Base-by-base conservation (phyloP, 2,113 vertebrate species). In the Sminthopsis crassicaudata region DNA sequence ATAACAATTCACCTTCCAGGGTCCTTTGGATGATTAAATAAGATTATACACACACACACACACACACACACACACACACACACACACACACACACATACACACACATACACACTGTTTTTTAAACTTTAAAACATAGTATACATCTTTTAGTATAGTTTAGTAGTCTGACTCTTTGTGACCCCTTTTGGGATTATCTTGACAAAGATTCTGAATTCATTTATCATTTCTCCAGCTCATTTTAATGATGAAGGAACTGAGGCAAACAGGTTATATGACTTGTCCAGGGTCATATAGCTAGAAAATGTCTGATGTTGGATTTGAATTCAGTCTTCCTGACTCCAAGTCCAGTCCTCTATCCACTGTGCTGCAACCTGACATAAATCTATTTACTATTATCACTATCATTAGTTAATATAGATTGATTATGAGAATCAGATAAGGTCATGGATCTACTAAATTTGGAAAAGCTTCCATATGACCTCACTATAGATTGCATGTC, bases 331-430 rank as follows among this genome's bases (percentile, higher is more conserved):
- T 67, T 67, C 55, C 93, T 26, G 91, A 57, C 90, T 53, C 22
- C 6, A 0, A 0, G 1, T 53, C 19, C 0, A 0, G 10, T n/a
- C n/a, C 27, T 53, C 14, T 4, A 11, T 91, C 48, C 48, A 55
- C 53, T 8, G 2, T 46, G 0, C 54, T 4, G 0, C 60, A 36
- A 67, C 30, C 60, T 60, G 67, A 84, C n/a, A 42, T 22, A 42
- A 23, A 42, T 76, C 14, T 42, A 42, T 14, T 84, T 42, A 8
- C n/a, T 84, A 84, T 84, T 84, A 84, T 42, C n/a, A 23, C 67
- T 23, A 22, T 76, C 19, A 23, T 3, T 42, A 42, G 22, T 5
- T 84, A 84, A 84, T 19, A 42, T 42, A 42, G 67, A 76, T 42
- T 2, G n/a, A 22, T 84, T 22, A 23, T 42, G 19, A 84, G 67